Conservation (phyloP, 2,113 vertebrate genomes). For the Phasianus colchicus region DNA sequence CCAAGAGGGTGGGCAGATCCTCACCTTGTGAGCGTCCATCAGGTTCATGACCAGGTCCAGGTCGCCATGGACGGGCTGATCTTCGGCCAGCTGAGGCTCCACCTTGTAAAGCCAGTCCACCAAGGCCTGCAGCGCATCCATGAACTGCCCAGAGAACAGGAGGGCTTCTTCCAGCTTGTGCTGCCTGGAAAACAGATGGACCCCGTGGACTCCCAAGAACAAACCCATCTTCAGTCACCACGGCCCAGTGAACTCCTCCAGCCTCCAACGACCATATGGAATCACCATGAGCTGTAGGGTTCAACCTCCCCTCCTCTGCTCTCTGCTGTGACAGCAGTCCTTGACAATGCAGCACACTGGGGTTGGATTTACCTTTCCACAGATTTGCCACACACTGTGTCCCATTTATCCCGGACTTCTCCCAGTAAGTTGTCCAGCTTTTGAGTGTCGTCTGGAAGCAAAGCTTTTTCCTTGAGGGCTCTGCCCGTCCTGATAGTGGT, state of each 20-base stretch:
- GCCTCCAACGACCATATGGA: neutral
- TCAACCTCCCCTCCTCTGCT: neutral
- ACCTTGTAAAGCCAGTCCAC: slow-evolving; percentile 98
- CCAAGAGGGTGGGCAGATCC: neutral
- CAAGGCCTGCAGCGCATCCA: slow-evolving; percentile 94
- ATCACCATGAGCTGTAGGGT: neutral
- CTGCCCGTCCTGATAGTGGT: slow-evolving; percentile 94
- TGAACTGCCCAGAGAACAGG: slow-evolving; percentile 98
- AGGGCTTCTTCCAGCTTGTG: slow-evolving; percentile 98
- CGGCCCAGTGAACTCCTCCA: neutral
- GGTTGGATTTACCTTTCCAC: slow-evolving; percentile 88
- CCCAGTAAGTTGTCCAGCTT: slow-evolving; percentile 93
- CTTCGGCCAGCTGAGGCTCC: slow-evolving; percentile 95
- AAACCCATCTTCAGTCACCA: neutral
- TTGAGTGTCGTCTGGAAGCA: slow-evolving; percentile 89
- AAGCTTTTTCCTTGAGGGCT: slow-evolving; percentile 94
- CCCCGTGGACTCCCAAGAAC: rapidly evolving
- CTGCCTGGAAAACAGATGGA: slow-evolving; percentile 81
- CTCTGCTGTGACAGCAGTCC: neutral
- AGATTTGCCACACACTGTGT: slow-evolving; percentile 98
- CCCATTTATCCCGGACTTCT: slow-evolving; percentile 98
- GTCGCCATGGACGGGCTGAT: slow-evolving; percentile 95
- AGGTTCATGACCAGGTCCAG: slow-evolving; percentile 97
- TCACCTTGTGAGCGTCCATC: slow-evolving; percentile 98
- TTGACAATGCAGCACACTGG: rapidly evolving